Evolutionary conservation across 92 coral and sea anemone species (phyloP).

Genomic region (Porites evermanni): DNA sequence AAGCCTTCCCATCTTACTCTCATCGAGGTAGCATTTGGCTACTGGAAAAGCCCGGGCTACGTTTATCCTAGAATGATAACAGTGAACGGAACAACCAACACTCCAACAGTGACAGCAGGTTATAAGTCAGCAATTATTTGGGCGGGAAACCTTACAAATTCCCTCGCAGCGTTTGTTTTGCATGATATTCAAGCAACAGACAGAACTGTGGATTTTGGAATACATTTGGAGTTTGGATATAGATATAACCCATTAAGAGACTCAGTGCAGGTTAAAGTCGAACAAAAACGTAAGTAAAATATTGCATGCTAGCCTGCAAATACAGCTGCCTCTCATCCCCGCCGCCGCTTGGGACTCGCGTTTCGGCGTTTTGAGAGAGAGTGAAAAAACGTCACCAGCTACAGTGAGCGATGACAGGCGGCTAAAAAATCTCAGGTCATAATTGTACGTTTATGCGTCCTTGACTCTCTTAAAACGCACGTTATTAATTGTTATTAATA

Average conservation of each 20-base stretch:
- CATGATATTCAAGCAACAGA: constrained; percentile 1
- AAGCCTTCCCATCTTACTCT: not conserved
- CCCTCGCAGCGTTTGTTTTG: constrained; percentile 27
- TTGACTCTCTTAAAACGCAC: too few species aligned
- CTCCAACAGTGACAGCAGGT: not conserved
- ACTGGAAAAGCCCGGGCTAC: not conserved
- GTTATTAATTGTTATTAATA: too few species aligned
- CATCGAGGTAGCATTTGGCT: constrained; percentile 12
- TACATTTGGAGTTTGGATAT: constrained; percentile 23
- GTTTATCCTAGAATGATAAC: not conserved
- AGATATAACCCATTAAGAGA: constrained; percentile 8
- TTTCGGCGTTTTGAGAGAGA: too few species aligned
- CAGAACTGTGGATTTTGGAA: not conserved
- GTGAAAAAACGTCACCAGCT: too few species aligned
- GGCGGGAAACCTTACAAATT: constrained; percentile 41
- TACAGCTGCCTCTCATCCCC: too few species aligned
- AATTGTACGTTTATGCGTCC: too few species aligned
- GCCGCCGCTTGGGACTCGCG: too few species aligned
- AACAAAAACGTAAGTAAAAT: constrained; percentile 14
- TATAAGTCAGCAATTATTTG: constrained; percentile 12
- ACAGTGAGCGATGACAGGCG: too few species aligned
- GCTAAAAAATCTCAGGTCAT: too few species aligned
- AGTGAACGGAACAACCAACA: not conserved
- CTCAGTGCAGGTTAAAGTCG: constrained; percentile 15
- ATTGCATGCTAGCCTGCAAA: too few species aligned